Evolutionary conservation across 2,113 vertebrate species (phyloP).

Genomic region (Serilophus lunatus): DNA sequence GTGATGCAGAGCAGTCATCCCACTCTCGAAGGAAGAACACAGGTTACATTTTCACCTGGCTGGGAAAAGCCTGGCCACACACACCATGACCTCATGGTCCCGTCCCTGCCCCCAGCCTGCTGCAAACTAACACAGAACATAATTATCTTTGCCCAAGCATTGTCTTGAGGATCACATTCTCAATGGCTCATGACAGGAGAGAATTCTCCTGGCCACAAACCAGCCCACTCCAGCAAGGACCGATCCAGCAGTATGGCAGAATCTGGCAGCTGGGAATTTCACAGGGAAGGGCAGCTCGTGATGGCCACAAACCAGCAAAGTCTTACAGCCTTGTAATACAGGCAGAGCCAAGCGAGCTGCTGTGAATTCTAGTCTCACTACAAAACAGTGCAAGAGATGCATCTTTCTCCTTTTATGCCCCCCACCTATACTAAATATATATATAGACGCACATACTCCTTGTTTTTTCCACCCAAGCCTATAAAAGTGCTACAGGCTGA

Average conservation of each 20-base stretch:
- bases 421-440: accelerated
- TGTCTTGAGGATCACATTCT: not conserved
- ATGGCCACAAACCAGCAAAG: not conserved
- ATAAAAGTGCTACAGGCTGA: constrained; percentile 51
- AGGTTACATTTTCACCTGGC: not conserved
- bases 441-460: not conserved
- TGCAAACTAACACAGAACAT: not conserved
- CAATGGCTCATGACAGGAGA: not conserved
- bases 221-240: not conserved
- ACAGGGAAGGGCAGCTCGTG: not conserved
- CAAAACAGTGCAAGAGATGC: not conserved
- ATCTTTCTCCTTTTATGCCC: not conserved
- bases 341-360: not conserved
- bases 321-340: not conserved
- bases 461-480: constrained; percentile 38
- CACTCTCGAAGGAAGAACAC: not conserved
- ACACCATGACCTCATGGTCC: not conserved
- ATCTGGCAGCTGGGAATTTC: not conserved
- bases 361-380: not conserved
- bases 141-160: not conserved
- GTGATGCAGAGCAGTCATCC: not conserved
- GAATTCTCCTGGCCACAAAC: not conserved
- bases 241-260: not conserved
- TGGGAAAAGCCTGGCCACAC: not conserved
- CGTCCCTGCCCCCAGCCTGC: not conserved